Evolutionary conservation across 2,113 vertebrate species (phyloP).

Genomic region (Atractosteus spatula): DNA sequence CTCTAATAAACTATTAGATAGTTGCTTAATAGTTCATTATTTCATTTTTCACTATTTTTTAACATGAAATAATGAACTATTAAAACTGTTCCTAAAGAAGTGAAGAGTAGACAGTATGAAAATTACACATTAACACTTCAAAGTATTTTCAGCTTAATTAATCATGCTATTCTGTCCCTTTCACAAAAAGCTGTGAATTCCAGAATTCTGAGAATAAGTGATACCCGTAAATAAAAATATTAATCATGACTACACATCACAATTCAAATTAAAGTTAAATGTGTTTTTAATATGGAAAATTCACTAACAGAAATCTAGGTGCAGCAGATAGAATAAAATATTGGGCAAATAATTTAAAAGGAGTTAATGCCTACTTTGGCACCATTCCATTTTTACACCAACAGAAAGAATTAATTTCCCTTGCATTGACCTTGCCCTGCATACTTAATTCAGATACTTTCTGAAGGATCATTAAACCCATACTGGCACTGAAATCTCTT

Average conservation of each 20-base stretch:
- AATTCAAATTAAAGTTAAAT: neutral
- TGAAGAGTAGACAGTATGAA: no score
- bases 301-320: neutral
- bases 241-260: neutral
- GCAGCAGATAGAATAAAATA: neutral
- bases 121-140: no score
- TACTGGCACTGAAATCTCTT: neutral
- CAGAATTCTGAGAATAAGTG: no score
- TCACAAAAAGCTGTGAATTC: no score
- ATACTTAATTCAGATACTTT: neutral
- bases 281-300: neutral
- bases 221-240: neutral
- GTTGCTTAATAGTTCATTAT: no score
- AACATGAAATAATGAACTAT: no score
- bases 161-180: no score
- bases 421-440: neutral
- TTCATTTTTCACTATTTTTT: no score
- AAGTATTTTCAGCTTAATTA: no score
- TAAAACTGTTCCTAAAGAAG: no score
- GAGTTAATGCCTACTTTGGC: neutral
- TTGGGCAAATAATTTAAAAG: neutral
- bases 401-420: neutral
- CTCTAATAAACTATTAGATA: no score
- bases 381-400: neutral
- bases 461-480: conserved; percentile 5